These are phyloP conservation scores for Gastracanthus pulcherrimus DNA, from an alignment of 2,888 invertebrate genomes.

Conservation along the genomic window DNA sequence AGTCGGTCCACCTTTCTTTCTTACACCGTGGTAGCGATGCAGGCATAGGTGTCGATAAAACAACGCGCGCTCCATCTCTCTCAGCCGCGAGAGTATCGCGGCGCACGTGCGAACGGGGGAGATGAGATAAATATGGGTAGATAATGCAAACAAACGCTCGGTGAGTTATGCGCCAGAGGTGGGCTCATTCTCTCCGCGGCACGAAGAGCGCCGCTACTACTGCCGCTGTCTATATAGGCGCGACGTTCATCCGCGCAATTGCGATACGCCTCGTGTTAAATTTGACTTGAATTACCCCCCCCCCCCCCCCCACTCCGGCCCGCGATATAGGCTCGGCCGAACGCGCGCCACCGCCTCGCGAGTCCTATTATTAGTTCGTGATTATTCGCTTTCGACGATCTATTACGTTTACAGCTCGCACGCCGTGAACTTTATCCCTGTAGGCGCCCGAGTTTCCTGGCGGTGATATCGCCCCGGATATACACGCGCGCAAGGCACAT, in stretches of 20 bases:
- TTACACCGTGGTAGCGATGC: too few species aligned
- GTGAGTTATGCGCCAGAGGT: conserved; percentile 72
- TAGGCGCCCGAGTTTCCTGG: conserved; percentile 23
- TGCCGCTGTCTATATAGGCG: background rate
- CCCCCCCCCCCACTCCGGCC: background rate
- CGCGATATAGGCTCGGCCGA: conserved; percentile 61
- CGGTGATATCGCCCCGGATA: conserved; percentile 34
- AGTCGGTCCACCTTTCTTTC: too few species aligned
- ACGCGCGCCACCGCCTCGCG: conserved; percentile 35
- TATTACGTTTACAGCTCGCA: conserved; percentile 61
- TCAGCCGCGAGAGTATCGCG: conserved; percentile 43
- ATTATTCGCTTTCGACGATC: conserved; percentile 66
- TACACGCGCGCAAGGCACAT: background rate
- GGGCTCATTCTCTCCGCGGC: conserved; percentile 43
- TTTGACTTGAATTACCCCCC: conserved; percentile 73
- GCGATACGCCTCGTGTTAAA: conserved; percentile 72
- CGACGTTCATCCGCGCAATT: conserved; percentile 66
- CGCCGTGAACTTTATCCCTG: conserved; percentile 5
- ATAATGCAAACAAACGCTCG: conserved; percentile 74
- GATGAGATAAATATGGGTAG: conserved; percentile 73
- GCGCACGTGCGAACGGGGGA: conserved; percentile 63
- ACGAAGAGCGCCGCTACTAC: background rate
- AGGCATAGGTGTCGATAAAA: conserved; percentile 68
- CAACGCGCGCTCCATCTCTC: conserved; percentile 63
- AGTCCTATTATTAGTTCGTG: conserved; percentile 71